Conservation (phyloP, 1,140 invertebrate genomes). For the Ptiloglossa arizonensis region DNA sequence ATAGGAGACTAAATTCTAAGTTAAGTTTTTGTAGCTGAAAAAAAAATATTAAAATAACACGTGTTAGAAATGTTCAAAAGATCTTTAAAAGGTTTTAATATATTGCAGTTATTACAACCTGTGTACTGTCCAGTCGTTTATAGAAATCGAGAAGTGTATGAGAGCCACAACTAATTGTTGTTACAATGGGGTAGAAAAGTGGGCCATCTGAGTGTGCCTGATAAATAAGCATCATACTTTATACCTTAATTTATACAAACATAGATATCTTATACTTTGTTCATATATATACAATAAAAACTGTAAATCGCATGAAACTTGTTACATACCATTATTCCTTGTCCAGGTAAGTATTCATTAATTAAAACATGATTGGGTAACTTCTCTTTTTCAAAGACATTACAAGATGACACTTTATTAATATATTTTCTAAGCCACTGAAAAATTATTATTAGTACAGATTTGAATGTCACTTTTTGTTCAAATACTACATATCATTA, state of each 20-base stretch:
- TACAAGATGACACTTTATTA: slow-evolving; percentile 87
- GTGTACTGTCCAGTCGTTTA: slow-evolving; percentile 79
- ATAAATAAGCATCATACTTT: slow-evolving; percentile 36
- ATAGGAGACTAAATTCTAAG: slow-evolving; percentile 86
- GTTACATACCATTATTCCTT: slow-evolving; percentile 91
- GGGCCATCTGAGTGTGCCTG: slow-evolving; percentile 97
- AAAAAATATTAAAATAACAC: slow-evolving; percentile 35
- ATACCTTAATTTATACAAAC: not conserved
- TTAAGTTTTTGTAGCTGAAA: slow-evolving; percentile 72
- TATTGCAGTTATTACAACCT: slow-evolving; percentile 55
- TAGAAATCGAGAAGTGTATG: slow-evolving; percentile 95
- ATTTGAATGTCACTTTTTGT: not conserved
- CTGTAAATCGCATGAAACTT: not conserved
- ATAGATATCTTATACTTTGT: not conserved
- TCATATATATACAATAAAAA: not conserved
- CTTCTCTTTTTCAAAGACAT: slow-evolving; percentile 89
- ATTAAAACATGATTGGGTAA: slow-evolving; percentile 96
- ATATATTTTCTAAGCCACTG: slow-evolving; percentile 92
- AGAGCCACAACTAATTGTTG: slow-evolving; percentile 95
- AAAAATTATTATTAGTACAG: slow-evolving; percentile 47
- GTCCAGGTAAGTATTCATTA: slow-evolving; percentile 96
- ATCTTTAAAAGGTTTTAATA: not conserved
- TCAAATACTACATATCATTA: not conserved
- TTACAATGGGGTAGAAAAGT: slow-evolving; percentile 95
- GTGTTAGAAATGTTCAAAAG: not conserved